Evolutionary conservation across 2,888 invertebrate species (phyloP).

Genomic region (Ectropis crepuscularia): DNA sequence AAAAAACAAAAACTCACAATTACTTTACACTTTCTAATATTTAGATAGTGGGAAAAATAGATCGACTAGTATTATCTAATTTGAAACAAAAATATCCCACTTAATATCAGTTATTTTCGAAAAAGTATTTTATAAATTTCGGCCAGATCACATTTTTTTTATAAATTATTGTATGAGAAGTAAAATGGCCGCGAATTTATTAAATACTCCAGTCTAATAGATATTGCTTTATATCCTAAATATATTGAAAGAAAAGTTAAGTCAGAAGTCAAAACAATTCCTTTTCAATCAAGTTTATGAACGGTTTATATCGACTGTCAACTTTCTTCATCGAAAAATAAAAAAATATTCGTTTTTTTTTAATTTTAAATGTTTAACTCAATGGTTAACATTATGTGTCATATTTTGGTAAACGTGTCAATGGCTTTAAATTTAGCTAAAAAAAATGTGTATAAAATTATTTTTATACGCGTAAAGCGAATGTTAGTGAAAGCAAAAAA

Average conservation of each 20-base stretch:
- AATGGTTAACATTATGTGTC: too few species aligned
- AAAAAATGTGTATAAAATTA: too few species aligned
- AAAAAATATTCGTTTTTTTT: too few species aligned
- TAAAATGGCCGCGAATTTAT: constrained; percentile 72
- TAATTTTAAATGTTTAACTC: too few species aligned
- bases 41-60: constrained; percentile 70
- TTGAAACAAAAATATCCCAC: constrained; percentile 77
- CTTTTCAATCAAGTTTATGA: constrained; percentile 46
- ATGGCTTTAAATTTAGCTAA: too few species aligned
- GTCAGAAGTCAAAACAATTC: constrained; percentile 47
- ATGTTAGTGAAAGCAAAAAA: too few species aligned
- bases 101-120: constrained; percentile 38
- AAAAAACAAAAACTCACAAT: constrained; percentile 77
- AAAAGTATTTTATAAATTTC: constrained; percentile 78
- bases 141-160: constrained; percentile 64
- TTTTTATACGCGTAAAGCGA: too few species aligned
- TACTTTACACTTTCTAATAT: constrained; percentile 73
- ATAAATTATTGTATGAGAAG: constrained; percentile 65
- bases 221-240: constrained; percentile 81
- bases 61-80: constrained; percentile 81
- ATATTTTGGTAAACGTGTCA: too few species aligned
- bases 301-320: constrained; percentile 16
- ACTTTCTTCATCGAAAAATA: constrained; percentile 3
- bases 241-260: constrained; percentile 60
- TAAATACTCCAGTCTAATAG: constrained; percentile 79